Evolutionary conservation across 2,113 vertebrate species (phyloP).

Genomic region (Elanus axillaris): DNA sequence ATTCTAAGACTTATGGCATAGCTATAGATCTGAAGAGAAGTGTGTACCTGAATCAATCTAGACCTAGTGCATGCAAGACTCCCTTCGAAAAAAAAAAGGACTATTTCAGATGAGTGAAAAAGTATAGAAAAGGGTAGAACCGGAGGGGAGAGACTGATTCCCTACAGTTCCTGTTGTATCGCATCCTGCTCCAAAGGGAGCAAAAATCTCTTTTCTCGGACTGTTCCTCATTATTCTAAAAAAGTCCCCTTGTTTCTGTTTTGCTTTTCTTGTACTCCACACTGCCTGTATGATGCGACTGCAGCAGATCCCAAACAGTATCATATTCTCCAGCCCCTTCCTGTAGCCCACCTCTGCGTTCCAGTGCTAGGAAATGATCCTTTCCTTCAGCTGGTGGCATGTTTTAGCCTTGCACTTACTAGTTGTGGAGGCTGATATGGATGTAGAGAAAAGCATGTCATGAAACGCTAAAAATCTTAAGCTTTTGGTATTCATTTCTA

Average conservation of each 20-base stretch:
- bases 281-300: not conserved
- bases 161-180: not conserved
- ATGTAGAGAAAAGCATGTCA: not conserved
- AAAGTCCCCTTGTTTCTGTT: not conserved
- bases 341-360: not conserved
- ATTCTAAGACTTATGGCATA: not conserved
- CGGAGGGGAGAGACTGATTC: not conserved
- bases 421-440: not conserved
- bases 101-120: not conserved
- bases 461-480: not conserved
- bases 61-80: not conserved
- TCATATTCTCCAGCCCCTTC: not conserved
- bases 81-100: not conserved
- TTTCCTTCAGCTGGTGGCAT: not conserved
- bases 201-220: not conserved
- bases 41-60: not conserved
- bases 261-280: not conserved
- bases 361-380: not conserved
- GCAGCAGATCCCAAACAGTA: accelerated
- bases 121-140: not conserved
- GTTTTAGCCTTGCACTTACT: not conserved
- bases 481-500: not conserved
- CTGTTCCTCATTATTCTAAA: not conserved
- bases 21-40: not conserved
- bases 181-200: not conserved